These are phyloP conservation scores for Radopholus similis DNA, from an alignment of 1,140 invertebrate genomes.

Conservation along the genomic window DNA sequence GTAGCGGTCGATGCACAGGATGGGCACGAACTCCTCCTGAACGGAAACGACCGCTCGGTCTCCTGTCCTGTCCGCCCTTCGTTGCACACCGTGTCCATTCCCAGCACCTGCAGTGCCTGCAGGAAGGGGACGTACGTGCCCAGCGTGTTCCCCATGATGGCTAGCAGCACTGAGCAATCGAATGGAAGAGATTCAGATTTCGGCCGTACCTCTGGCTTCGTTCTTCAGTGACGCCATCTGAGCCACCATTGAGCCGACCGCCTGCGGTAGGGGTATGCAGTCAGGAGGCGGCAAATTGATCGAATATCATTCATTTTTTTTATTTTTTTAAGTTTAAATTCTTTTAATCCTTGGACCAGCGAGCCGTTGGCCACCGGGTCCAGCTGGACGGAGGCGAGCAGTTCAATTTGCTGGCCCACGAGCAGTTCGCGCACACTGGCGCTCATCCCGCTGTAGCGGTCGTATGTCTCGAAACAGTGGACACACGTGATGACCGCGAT, in stretches of 20 bases:
- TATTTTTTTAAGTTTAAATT: neutral
- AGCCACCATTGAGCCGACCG: too few relatives aligned
- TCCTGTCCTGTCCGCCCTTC: too few relatives aligned
- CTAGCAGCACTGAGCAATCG: slow-evolving; percentile 23
- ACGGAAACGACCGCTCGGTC: too few relatives aligned
- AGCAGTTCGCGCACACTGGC: too few relatives aligned
- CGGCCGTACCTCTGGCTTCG: slow-evolving; percentile 13
- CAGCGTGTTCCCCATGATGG: slow-evolving; percentile 25
- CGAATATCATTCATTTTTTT: too few relatives aligned
- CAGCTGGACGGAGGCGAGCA: neutral
- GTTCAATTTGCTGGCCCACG: too few relatives aligned
- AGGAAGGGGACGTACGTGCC: slow-evolving; percentile 21
- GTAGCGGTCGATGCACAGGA: slow-evolving; percentile 26
- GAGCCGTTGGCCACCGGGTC: neutral
- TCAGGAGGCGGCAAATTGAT: neutral
- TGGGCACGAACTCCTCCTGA: slow-evolving; percentile 20
- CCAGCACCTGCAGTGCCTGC: slow-evolving; percentile 9
- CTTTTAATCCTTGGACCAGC: neutral
- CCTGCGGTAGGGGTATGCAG: neutral
- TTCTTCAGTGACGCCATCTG: slow-evolving; percentile 11
- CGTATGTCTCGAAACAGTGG: slow-evolving; percentile 4
- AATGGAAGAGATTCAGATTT: neutral
- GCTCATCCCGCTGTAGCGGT: neutral
- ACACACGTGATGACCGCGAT: slow-evolving; percentile 22
- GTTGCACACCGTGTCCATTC: slow-evolving; percentile 2